These are phyloP conservation scores for Nomada ferruginata DNA, from an alignment of 2,888 invertebrate genomes.

Conservation along the genomic window DNA sequence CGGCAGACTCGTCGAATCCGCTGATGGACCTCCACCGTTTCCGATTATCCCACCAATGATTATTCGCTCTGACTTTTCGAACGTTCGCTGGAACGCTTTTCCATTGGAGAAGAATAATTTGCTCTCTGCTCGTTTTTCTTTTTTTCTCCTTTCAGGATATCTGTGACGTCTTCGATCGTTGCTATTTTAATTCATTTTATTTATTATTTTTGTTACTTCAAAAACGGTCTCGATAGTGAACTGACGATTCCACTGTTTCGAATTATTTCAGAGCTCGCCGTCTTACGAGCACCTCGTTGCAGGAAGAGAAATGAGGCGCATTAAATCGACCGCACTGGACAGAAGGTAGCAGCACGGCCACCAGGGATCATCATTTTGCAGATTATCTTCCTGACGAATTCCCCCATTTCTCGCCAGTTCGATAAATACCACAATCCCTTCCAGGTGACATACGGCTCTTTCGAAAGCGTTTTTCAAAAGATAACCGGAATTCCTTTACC, in stretches of 20 bases:
- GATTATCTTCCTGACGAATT: conserved; percentile 70
- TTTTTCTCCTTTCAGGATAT: background rate
- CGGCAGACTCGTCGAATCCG: conserved; percentile 72
- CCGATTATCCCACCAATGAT: conserved; percentile 53
- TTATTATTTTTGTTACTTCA: background rate
- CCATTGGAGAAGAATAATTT: background rate
- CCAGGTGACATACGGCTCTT: conserved; percentile 59
- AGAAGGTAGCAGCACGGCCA: conserved; percentile 76
- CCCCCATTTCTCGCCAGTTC: conserved; percentile 53
- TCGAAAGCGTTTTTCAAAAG: conserved; percentile 16
- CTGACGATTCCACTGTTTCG: background rate
- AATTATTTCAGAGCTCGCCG: conserved; percentile 21
- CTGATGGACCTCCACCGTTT: conserved; percentile 60
- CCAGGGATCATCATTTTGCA: conserved; percentile 65
- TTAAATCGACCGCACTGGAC: conserved; percentile 76
- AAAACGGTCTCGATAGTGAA: background rate
- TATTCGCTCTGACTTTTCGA: conserved; percentile 21
- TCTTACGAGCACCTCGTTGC: conserved; percentile 43
- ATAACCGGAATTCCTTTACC: conserved; percentile 33
- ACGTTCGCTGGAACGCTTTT: background rate
- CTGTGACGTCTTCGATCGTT: background rate
- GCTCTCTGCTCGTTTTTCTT: background rate
- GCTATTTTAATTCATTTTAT: background rate
- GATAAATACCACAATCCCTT: conserved; percentile 51
- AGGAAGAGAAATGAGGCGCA: conserved; percentile 71